These are phyloP conservation scores for Campoletis raptor DNA, from an alignment of 2,888 invertebrate species.

Conservation along the genomic window DNA sequence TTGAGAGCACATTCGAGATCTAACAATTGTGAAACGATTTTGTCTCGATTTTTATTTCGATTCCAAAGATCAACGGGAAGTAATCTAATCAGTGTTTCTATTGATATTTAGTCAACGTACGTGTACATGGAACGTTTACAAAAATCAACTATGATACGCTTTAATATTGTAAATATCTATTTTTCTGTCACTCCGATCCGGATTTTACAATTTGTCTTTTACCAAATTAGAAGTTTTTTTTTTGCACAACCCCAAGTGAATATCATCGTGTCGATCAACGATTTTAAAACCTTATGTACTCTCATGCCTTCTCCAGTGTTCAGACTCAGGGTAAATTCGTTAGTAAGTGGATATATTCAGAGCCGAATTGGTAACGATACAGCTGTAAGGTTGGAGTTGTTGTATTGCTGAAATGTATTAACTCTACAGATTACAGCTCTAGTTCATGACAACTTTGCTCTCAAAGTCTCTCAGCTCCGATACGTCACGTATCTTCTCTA, in stretches of 20 bases:
- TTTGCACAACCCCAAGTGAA: constrained; percentile 31
- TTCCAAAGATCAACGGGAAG: neutral
- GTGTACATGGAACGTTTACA: neutral
- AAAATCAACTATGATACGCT: neutral
- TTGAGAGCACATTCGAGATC: neutral
- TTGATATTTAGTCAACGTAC: neutral
- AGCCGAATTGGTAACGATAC: too few species aligned
- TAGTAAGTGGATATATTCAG: too few species aligned
- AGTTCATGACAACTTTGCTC: too few species aligned
- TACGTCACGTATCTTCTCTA: too few species aligned
- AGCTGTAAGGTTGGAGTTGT: too few species aligned
- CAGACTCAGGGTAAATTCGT: too few species aligned
- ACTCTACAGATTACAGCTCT: too few species aligned
- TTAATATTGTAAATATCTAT: constrained; percentile 28
- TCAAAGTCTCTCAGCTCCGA: too few species aligned
- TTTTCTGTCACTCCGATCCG: constrained; percentile 10
- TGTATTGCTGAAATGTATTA: too few species aligned
- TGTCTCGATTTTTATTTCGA: neutral
- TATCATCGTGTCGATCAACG: constrained; percentile 42
- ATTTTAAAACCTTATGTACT: neutral
- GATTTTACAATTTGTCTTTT: constrained; percentile 17
- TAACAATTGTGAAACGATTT: too few species aligned
- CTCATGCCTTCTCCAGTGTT: too few species aligned
- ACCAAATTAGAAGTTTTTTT: constrained; percentile 3
- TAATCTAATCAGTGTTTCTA: neutral